Evolutionary conservation across 2,888 invertebrate genomes (phyloP), one percentile per base, ranked within the genome.

Genomic region (Catocala nupta): DNA sequence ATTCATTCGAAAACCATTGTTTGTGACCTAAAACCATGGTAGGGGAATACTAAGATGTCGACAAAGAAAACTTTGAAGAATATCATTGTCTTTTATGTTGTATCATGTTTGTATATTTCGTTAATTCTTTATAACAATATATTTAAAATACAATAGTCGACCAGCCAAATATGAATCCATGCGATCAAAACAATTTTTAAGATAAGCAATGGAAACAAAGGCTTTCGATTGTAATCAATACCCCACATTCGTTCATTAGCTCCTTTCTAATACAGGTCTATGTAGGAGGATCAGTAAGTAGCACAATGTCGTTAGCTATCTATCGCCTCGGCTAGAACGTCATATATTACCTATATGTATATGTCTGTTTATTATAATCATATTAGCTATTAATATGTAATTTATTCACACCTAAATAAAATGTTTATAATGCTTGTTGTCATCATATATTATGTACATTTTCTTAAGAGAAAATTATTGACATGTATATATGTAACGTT

Each of bases 1-100:
- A 83, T 83, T 83, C 78, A 83, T 72, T 74, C 78, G 77, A 77
- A 77, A 80, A 81, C 81, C 78, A 81, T 84, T 87, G 86, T 87
- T 81, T 85, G 82, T 71, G 83, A 84, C 81, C 84, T 78, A 81
- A 82, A 84, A 83, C 74, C 77, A 80, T 74, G 68, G 65, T 53
- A 12, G 33, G 51, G 63, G 48, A 73, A 71, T 59, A 67, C 71
- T 55, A 69, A 68, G 64, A 55, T 58, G 63, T 45, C 71, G 5
- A 39, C 36, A 73, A 81, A 79, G 80, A 77, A 68, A 61, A 71
- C 9, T 48, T 56, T 64, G 44, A 48, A 25, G 43, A 73, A 66
- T 56, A 59, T 52, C 55, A 61, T 65, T 73, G 70, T 70, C 55
- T 65, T 48, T 55, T 48, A 34, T 13, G 12, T 8, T 1, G 36